Conservation (phyloP, 1,140 invertebrate species). For the Mactra quadrangularis region DNA sequence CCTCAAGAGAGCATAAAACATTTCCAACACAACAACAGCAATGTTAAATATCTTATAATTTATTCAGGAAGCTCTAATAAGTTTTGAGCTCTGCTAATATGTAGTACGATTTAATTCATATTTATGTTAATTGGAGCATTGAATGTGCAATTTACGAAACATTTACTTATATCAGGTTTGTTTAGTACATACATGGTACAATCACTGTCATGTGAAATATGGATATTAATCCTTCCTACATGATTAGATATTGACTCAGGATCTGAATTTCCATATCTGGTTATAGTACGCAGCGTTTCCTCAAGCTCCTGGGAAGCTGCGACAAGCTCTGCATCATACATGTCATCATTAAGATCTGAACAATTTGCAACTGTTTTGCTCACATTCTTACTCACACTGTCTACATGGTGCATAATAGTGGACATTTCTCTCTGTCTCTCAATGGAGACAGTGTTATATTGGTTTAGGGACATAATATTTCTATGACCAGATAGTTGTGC, state of each 20-base stretch:
- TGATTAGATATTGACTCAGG: not conserved
- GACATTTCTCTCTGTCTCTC: conserved; percentile 12
- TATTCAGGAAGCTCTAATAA: too few relatives aligned
- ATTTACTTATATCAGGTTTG: not conserved
- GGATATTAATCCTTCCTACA: not conserved
- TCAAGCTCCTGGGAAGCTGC: conserved; percentile 12
- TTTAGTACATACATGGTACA: not conserved
- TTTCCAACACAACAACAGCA: too few relatives aligned
- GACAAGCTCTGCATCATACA: conserved; percentile 4
- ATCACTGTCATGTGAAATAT: not conserved
- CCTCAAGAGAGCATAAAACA: too few relatives aligned
- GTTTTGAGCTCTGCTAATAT: too few relatives aligned
- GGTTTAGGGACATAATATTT: conserved; percentile 16
- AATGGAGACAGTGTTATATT: conserved; percentile 11
- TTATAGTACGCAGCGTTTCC: not conserved
- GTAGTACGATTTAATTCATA: too few relatives aligned
- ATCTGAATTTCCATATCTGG: not conserved
- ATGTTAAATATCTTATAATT: too few relatives aligned
- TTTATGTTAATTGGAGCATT: not conserved
- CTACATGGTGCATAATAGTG: not conserved
- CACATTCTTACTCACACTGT: not conserved
- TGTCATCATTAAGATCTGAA: not conserved
- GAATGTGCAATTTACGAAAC: conserved; percentile 18
- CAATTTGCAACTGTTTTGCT: too few relatives aligned
- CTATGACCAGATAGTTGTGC: conserved; percentile 14